Evolutionary conservation across 2,113 vertebrate species (phyloP), one percentile per base, ranked within the genome.

Genomic region (Lasiurus cinereus): DNA sequence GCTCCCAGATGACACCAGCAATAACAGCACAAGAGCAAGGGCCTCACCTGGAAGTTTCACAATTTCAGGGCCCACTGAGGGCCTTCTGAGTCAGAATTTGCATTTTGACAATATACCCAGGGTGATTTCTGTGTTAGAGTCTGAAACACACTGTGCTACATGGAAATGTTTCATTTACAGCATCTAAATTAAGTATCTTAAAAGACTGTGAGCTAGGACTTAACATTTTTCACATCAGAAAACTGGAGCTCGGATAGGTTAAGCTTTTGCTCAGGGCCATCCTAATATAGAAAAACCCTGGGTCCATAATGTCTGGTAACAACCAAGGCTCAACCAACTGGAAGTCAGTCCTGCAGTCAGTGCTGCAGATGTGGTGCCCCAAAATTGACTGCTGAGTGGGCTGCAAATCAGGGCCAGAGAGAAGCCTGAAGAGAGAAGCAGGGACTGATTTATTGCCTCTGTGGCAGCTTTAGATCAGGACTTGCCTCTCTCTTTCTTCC

Each of bases 221-320:
- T 33, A 33, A 74, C 16, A 52, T 46, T 94, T 89, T 84, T 67
- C n/a, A 54, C 5, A 73, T 62, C 73, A 91, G n/a, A 84, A 93
- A 83, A 83, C 2, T 33, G 33, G 70, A 29, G n/a, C 62, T 92
- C 5, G 13, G 39, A 92, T 83, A 93, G 29, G 33, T 59, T 90
- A 73, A 52, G 12, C 7, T 83, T 74, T 79, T 52, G 27, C 8
- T 83, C 8, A 56, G 39, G 18, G 72, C 6, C 94, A 39, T 39
- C 39, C 5, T 39, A 39, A 39, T 39, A 39, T 39, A 39, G 39
- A 39, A 39, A 39, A 39, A 39, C 39, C 39, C 39, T 39, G 39
- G 39, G 39, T 39, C 39, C 39, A 39, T 39, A 39, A 39, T 39
- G 5, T 39, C 39, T 39, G 39, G 39, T 39, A 39, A 39, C 39